A percentile compares a stretch with the other conserved stretches of the same genome.
phyloP scores from a whole-genome alignment of 2,888 invertebrate genomes.

The Amphipoea lucens region DNA sequence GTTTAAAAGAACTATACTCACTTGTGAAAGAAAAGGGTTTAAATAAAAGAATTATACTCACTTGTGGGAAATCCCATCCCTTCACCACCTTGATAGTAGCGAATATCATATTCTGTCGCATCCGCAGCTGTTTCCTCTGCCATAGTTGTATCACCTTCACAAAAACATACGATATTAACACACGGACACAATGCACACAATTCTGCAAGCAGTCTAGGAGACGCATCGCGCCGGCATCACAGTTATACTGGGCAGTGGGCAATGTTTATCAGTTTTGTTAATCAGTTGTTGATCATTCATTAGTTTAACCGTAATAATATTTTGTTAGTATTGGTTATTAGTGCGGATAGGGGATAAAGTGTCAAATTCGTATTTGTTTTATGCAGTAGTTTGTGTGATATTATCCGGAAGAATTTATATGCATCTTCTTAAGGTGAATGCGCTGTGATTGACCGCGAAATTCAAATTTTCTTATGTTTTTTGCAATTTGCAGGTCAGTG shows the following conservation, averaged over 20 bases:
- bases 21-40: slow-evolving; percentile 88
- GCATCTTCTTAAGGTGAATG: no score
- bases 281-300: slow-evolving; percentile 60
- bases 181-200: slow-evolving; percentile 1
- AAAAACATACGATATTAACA: slow-evolving; percentile 36
- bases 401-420: neutral
- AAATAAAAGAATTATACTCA: slow-evolving; percentile 70
- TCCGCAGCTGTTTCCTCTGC: slow-evolving; percentile 98
- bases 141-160: slow-evolving; percentile 94
- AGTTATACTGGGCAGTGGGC: neutral
- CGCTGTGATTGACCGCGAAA: no score
- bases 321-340: slow-evolving; percentile 7
- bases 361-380: slow-evolving; percentile 20
- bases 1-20: slow-evolving; percentile 71
- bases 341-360: slow-evolving; percentile 26
- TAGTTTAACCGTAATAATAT: slow-evolving; percentile 16
- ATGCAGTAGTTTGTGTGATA: neutral
- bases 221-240: slow-evolving; percentile 30
- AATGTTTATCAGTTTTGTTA: slow-evolving; percentile 24
- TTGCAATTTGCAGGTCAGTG: no score
- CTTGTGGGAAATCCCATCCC: slow-evolving; percentile 95
- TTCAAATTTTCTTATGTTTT: no score
- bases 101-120: slow-evolving; percentile 99
- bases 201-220: slow-evolving; percentile 7
- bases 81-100: slow-evolving; percentile 99